phyloP scores from a whole-genome alignment of 2,113 vertebrate genomes.

The Cyprinodon tularosa region DNA sequence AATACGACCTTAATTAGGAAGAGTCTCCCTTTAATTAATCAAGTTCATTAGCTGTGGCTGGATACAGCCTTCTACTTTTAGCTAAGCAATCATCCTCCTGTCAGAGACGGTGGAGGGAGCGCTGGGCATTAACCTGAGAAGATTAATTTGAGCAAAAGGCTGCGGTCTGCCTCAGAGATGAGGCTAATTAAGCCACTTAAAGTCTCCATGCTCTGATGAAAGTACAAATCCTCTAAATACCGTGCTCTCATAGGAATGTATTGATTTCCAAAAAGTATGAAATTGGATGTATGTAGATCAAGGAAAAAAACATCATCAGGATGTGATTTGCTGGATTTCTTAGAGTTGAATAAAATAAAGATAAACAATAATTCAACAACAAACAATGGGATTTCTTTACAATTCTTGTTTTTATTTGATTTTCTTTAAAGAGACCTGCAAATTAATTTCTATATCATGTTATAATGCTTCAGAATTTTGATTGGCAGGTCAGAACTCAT shows the following conservation, averaged over 20 bases:
- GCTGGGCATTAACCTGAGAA: slow-evolving; percentile 59
- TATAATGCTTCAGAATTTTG: not conserved
- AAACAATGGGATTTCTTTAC: too few species aligned
- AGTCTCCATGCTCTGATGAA: slow-evolving; percentile 30
- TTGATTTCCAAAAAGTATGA: slow-evolving; percentile 16
- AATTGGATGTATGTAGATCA: slow-evolving; percentile 2
- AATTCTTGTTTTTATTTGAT: too few species aligned
- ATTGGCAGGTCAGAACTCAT: not conserved
- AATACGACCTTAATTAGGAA: slow-evolving; percentile 72
- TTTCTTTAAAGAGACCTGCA: too few species aligned
- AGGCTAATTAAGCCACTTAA: slow-evolving; percentile 67
- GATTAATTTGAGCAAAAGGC: slow-evolving; percentile 64
- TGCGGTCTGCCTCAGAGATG: slow-evolving; percentile 24
- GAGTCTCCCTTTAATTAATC: slow-evolving; percentile 72
- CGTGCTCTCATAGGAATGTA: not conserved
- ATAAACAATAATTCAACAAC: too few species aligned
- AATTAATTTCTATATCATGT: not conserved
- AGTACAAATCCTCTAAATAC: slow-evolving; percentile 7
- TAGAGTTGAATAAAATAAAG: too few species aligned
- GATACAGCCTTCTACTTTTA: slow-evolving; percentile 62
- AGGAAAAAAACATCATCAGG: too few species aligned
- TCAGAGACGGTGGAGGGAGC: slow-evolving; percentile 49
- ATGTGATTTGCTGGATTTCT: too few species aligned
- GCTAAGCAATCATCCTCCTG: slow-evolving; percentile 65
- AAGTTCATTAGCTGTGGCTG: slow-evolving; percentile 64